Conservation (phyloP, 2,797 vertebrate genomes). For the Glossophaga mutica region DNA sequence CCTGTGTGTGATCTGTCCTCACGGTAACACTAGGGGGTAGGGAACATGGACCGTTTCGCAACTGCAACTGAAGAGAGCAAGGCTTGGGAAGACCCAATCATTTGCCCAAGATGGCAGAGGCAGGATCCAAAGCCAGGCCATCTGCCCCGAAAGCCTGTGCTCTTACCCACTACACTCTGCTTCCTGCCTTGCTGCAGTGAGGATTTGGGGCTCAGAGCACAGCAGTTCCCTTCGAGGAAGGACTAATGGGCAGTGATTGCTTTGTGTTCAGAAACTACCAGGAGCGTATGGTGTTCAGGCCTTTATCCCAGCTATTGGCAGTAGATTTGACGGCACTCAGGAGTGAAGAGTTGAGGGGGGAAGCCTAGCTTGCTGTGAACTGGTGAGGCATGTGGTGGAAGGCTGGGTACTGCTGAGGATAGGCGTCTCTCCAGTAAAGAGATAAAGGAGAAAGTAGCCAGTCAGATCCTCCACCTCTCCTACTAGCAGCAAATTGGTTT, state of each 20-base stretch:
- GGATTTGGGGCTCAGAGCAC: background rate
- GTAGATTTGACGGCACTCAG: background rate
- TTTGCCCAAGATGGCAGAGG: background rate
- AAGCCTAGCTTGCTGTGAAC: background rate
- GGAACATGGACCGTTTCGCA: background rate
- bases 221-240: background rate
- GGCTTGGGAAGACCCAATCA: background rate
- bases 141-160: background rate
- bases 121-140: background rate
- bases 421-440: background rate
- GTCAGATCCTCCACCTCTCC: background rate
- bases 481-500: background rate
- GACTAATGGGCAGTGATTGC: background rate
- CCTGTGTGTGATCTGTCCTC: background rate
- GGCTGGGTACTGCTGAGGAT: background rate
- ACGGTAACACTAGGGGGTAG: background rate
- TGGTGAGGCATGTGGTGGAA: background rate
- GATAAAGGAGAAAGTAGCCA: background rate
- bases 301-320: rapidly evolving
- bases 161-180: background rate
- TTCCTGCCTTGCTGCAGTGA: background rate
- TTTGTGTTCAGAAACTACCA: background rate
- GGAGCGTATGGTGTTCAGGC: background rate
- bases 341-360: background rate
- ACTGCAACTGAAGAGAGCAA: background rate